phyloP scores from a whole-genome alignment of 2,113 vertebrate species.

The Grantiella picta region DNA sequence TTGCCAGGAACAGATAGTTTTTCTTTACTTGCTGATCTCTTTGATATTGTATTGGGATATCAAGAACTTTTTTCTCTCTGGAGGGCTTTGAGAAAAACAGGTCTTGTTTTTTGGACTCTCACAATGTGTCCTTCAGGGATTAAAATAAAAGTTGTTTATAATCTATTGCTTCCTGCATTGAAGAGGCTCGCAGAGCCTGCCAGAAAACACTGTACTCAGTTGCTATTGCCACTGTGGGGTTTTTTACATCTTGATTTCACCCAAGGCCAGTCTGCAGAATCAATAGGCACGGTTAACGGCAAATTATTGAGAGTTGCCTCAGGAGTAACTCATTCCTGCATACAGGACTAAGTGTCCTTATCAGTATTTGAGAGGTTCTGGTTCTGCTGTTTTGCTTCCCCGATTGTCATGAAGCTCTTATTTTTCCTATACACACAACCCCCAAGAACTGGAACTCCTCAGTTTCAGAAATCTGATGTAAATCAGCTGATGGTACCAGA shows the following conservation, averaged over 20 bases:
- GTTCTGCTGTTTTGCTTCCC: background rate
- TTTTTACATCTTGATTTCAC: background rate
- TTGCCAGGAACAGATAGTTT: conserved; percentile 56
- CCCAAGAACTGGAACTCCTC: background rate
- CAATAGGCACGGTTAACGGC: background rate
- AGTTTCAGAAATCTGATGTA: background rate
- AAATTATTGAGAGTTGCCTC: background rate
- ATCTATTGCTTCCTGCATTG: conserved; percentile 60
- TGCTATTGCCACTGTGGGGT: background rate
- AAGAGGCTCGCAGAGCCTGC: conserved; percentile 1
- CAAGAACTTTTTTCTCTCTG: conserved; percentile 10
- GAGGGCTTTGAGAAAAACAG: conserved; percentile 39
- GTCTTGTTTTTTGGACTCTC: conserved; percentile 32
- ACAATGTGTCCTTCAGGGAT: conserved; percentile 18
- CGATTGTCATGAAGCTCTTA: background rate
- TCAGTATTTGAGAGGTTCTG: background rate
- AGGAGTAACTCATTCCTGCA: background rate
- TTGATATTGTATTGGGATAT: conserved; percentile 56
- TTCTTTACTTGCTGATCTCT: conserved; percentile 46
- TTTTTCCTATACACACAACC: background rate
- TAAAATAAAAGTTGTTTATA: conserved; percentile 64
- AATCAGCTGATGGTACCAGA: conserved; percentile 21
- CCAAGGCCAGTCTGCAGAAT: background rate
- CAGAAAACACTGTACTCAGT: conserved; percentile 22
- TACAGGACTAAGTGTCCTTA: background rate